Base-by-base conservation (phyloP, 1,140 invertebrate species). In the Pectinophora gossypiella region DNA sequence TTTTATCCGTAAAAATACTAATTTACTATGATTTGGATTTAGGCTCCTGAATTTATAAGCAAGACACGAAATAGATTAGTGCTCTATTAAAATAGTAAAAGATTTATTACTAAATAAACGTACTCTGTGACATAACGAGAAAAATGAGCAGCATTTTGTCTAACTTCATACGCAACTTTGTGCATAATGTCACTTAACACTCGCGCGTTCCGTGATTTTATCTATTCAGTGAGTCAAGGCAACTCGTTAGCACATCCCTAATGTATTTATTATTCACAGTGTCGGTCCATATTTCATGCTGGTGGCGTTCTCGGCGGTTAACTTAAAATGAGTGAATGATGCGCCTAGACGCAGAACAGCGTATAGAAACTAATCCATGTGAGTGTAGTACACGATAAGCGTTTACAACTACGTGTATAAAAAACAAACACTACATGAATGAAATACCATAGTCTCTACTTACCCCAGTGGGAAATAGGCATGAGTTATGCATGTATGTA, bases 231-330 rank as follows among this genome's bases (percentile, higher is more conserved):
- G 27, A 32, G 27, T 32, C 9, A 32, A n/a, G n/a, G 27, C n/a
- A n/a, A 32, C 9, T 32, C 27, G 7, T 32, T 32, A 32, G 36
- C 16, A 40, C 36, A 40, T 7, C 36, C 36, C 36, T 40, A 40
- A 12, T 46, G 56, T 67, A 64, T 72, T 72, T 72, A 72, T 70
- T 70, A 72, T 72, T 70, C 70, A 72, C 51, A 49, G 56, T 57
- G 62, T 51, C 22, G 46, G 56, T 70, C 55, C 66, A 67, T 68
- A 70, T 66, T 67, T 67, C 59, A 70, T 59, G 59, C 61, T 44
- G 55, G 54, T 54, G 54, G 49, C 54, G 58, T 61, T 69, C 51
- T 64, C 63, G 57, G 54, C 56, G 51, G 60, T 61, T 72, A 62
- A 64, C 51, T 62, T 71, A 56, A 64, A 68, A 66, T 55, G 62